Conservation (phyloP, 2,113 vertebrate species). For the Nicator chloris region DNA sequence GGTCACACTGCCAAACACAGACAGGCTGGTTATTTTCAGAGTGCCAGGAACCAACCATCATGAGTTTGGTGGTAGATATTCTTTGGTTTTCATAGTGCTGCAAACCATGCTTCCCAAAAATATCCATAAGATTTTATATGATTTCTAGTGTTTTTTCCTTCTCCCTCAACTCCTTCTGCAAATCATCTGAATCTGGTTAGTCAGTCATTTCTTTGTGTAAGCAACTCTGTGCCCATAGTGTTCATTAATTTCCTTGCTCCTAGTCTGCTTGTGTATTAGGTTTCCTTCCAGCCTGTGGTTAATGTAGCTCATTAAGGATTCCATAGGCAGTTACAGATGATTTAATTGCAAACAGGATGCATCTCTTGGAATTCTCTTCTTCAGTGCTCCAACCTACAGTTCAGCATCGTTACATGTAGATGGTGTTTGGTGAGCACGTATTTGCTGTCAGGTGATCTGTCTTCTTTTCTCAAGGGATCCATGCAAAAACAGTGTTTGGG, state of each 20-base stretch:
- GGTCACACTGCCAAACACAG: neutral
- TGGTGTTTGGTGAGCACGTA: neutral
- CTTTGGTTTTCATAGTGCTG: neutral
- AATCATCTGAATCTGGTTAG: neutral
- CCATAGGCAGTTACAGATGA: neutral
- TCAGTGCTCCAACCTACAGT: neutral
- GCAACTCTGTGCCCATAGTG: neutral
- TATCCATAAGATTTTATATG: neutral
- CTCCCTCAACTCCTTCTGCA: neutral
- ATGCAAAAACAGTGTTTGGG: neutral
- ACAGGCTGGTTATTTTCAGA: neutral
- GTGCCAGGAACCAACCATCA: neutral
- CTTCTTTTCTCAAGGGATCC: neutral
- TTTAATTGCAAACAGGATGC: neutral
- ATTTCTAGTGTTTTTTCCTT: neutral
- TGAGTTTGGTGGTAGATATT: neutral
- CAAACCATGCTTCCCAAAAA: neutral
- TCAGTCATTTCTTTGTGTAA: neutral
- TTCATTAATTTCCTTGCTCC: neutral
- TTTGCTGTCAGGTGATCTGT: conserved; percentile 3
- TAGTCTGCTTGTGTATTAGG: neutral
- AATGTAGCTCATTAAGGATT: neutral
- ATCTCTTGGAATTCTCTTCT: neutral
- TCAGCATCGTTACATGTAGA: neutral
- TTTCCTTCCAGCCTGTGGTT: conserved; percentile 12